Percentiles rank a stretch among this genome's conserved stretches.
Conservation (phyloP, 2,797 vertebrate genomes). For the Euthynnus affinis region DNA sequence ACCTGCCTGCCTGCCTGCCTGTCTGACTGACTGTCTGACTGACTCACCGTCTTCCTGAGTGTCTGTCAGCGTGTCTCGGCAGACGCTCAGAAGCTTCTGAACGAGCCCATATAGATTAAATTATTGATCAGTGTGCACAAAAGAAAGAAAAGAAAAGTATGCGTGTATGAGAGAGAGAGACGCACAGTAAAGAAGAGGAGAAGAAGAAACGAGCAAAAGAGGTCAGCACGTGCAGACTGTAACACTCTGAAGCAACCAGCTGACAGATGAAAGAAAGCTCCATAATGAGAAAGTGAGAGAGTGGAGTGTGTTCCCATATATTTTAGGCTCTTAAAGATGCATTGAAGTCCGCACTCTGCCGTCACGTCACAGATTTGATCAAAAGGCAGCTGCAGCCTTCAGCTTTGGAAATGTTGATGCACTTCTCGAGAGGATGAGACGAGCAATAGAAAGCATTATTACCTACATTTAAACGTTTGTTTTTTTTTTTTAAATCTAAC, state of each 20-base stretch:
- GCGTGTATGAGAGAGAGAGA: neutral
- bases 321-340: neutral
- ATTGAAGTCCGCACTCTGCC: neutral
- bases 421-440: neutral
- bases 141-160: slow-evolving; percentile 2
- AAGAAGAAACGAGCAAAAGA: neutral
- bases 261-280: slow-evolving; percentile 4
- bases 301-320: neutral
- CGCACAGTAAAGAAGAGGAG: neutral
- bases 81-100: neutral
- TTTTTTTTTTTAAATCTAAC: neutral
- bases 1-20: neutral
- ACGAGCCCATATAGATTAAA: slow-evolving; percentile 12
- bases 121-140: slow-evolving; percentile 38
- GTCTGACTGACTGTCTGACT: neutral
- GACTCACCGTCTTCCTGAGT: neutral
- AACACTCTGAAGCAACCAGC: neutral
- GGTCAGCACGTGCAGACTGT: neutral
- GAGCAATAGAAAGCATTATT: neutral
- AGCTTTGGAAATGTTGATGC: neutral
- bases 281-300: neutral
- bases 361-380: neutral
- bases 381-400: neutral
- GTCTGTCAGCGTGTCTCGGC: neutral
- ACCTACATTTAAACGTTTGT: neutral